Percentiles rank a stretch among this genome's conserved stretches.
These are phyloP conservation scores for Parazoanthus swiftii DNA, from an alignment of 92 coral and sea anemone species.

Conservation along the genomic window DNA sequence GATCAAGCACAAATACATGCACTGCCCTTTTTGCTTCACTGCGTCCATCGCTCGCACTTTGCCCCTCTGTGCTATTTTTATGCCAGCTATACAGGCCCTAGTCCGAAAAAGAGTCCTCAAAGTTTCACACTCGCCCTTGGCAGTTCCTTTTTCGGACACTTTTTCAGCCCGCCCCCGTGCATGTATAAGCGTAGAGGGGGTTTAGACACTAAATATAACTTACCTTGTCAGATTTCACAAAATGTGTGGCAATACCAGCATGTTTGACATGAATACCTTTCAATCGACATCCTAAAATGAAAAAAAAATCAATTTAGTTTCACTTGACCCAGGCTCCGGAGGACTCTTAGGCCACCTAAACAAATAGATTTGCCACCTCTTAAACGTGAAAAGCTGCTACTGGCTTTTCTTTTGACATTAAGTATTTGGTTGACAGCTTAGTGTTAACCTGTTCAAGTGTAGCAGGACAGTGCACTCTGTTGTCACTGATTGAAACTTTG, in stretches of 20 bases:
- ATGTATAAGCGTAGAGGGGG: neutral
- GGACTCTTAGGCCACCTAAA: neutral
- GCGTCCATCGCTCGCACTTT: too few species aligned
- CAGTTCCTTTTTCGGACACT: neutral
- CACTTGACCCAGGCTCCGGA: neutral
- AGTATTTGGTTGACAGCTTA: too few species aligned
- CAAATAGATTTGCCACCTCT: neutral
- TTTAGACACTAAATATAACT: neutral
- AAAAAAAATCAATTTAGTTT: neutral
- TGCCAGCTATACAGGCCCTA: neutral
- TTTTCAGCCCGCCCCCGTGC: neutral
- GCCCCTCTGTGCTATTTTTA: too few species aligned
- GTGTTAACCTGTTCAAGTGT: too few species aligned
- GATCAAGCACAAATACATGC: too few species aligned
- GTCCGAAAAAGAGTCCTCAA: too few species aligned
- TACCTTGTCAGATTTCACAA: conserved; percentile 87
- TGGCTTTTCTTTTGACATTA: neutral
- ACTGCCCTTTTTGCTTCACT: too few species aligned
- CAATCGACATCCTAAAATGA: conserved; percentile 73
- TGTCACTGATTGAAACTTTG: too few species aligned
- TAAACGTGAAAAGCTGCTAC: too few species aligned
- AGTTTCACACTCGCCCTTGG: neutral
- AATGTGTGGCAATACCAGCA: conserved; percentile 99
- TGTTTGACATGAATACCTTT: conserved; percentile 90
- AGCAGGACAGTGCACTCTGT: neutral